Base-by-base conservation (phyloP, 2,888 invertebrate genomes). In the Lochmaea crataegi region DNA sequence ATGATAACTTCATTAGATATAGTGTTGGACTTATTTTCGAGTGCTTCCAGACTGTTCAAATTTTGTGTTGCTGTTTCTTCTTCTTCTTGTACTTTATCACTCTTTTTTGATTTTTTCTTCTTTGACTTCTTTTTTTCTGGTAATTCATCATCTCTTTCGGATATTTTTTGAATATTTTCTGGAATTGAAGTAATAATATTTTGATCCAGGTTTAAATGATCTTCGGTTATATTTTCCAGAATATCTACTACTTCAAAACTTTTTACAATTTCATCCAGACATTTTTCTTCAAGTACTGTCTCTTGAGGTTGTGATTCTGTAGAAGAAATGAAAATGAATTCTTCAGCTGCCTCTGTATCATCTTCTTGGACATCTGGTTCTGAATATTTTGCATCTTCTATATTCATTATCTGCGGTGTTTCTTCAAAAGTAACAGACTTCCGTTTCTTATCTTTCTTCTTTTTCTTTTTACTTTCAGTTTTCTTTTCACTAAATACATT, bases 351-450 rank as follows among this genome's bases (percentile, higher is more conserved):
- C 75, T 82, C 81, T 9, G 79, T 77, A 66, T 77, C 78, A 18
- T 81, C 81, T 32, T 79, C 75, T 7, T 75, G 65, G 61, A 75
- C 64, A 32, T 78, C 65, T 16, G 32, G 38, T 2, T 75, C 63
- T 10, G 73, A 57, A 26, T 75, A 60, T 26, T 67, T 41, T 42
- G 72, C 67, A 68, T 81, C 78, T 58, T 75, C 72, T 32, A 77
- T 73, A 53, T 75, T 68, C 63, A 85, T 84, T 48, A 85, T 82
- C 45, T 83, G 82, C 22, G 84, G 84, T 26, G 76, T 80, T 80
- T 84, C 84, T 75, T 84, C 84, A 71, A 85, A 84, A 2, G 85
- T 83, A n/a, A 85, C 85, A 18, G 84, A 82, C 78, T 85, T 85
- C 22, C 79, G 76, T 74, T 84, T 84, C 72, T 81, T 84, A 12